Percentiles rank a stretch among this genome's conserved stretches.
Conservation (phyloP, 2,888 invertebrate species). For the Melanchra persicariae region DNA sequence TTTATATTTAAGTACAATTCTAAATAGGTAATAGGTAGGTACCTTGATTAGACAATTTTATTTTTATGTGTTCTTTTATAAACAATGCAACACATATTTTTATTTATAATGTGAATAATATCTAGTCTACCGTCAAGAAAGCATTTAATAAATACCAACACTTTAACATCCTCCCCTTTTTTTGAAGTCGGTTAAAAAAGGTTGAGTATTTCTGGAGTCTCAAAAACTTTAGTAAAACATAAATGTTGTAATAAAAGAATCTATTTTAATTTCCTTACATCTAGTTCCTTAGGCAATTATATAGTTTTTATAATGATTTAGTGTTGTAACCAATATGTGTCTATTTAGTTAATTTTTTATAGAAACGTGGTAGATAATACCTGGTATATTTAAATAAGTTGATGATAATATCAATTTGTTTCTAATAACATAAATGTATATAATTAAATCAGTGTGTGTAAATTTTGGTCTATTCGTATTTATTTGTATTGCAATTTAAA, state of each 20-base stretch:
- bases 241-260: conserved; percentile 22
- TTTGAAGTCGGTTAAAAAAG: neutral
- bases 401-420: conserved; percentile 14
- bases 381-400: conserved; percentile 31
- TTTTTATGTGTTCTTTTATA: neutral
- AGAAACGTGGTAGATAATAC: conserved; percentile 14
- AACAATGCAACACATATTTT: conserved; percentile 8
- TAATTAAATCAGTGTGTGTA: conserved; percentile 53
- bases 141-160: conserved; percentile 21
- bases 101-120: neutral
- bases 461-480: conserved; percentile 42
- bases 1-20: conserved; percentile 49
- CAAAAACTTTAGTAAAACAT: neutral
- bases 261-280: neutral
- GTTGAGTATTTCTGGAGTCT: neutral
- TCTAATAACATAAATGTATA: conserved; percentile 30
- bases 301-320: conserved; percentile 20
- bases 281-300: conserved; percentile 31
- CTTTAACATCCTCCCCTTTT: neutral
- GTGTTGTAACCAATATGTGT: conserved; percentile 10
- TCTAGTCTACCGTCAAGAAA: conserved; percentile 46
- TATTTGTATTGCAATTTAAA: conserved; percentile 30
- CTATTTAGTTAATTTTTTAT: conserved; percentile 23
- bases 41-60: conserved; percentile 26
- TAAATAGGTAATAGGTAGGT: conserved; percentile 5